phyloP scores from a whole-genome alignment of 2,888 invertebrate species.

The Eupithecia vulgata region DNA sequence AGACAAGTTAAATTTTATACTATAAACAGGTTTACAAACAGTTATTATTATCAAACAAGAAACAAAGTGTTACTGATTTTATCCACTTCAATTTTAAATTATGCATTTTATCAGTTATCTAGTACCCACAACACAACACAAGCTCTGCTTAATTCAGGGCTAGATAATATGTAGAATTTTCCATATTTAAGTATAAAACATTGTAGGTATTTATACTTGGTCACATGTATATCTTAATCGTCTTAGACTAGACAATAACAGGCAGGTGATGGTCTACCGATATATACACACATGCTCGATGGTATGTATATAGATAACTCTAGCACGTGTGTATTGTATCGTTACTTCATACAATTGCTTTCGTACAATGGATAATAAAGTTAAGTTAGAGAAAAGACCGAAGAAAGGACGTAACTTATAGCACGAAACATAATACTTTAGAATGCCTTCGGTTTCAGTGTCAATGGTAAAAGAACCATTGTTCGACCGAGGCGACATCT shows the following conservation, averaged over 20 bases:
- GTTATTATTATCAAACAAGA: too few species aligned
- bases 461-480: slow-evolving; percentile 19
- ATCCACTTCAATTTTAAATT: too few species aligned
- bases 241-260: neutral
- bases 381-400: slow-evolving; percentile 1
- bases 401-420: neutral
- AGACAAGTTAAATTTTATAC: too few species aligned
- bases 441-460: slow-evolving; percentile 15
- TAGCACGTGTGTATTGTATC: neutral
- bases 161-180: too few species aligned
- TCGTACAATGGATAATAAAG: slow-evolving; percentile 2
- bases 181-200: too few species aligned
- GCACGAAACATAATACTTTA: slow-evolving; percentile 4
- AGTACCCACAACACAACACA: too few species aligned
- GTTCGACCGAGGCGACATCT: slow-evolving; percentile 12
- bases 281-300: neutral
- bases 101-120: too few species aligned
- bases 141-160: too few species aligned
- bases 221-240: neutral
- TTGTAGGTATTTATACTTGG: neutral
- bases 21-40: too few species aligned
- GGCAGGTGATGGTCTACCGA: neutral
- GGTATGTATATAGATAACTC: neutral
- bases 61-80: too few species aligned
- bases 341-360: neutral